Conservation (phyloP, 2,797 vertebrate species). For the Acanthopagrus latus region DNA sequence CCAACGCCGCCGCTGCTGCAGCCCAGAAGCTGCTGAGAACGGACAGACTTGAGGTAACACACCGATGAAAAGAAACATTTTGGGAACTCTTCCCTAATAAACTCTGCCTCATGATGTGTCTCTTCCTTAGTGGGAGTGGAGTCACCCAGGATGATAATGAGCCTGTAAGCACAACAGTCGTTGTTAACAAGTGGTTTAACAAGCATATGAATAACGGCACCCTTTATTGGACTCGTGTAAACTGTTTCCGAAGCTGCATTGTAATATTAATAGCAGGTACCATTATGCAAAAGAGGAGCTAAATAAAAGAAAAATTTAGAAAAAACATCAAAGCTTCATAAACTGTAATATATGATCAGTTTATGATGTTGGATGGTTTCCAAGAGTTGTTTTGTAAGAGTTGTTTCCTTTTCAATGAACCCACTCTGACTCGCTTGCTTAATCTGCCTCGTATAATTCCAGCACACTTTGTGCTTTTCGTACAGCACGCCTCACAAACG, state of each 20-base stretch:
- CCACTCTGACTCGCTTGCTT: neutral
- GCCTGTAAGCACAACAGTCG: constrained; percentile 44
- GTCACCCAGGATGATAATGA: constrained; percentile 32
- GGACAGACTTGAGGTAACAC: constrained; percentile 96
- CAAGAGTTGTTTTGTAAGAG: neutral
- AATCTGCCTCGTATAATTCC: constrained; percentile 16
- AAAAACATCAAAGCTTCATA: constrained; percentile 2
- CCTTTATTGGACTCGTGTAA: constrained; percentile 23
- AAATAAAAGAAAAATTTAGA: constrained; percentile 25
- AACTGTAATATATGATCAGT: constrained; percentile 12
- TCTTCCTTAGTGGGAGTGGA: constrained; percentile 15
- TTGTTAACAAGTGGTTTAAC: constrained; percentile 47
- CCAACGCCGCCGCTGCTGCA: constrained; percentile 89
- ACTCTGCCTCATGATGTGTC: constrained; percentile 2
- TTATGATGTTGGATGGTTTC: constrained; percentile 2
- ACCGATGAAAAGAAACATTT: neutral
- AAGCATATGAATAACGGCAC: constrained; percentile 11
- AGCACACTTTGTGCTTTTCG: constrained; percentile 26
- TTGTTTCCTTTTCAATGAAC: constrained; percentile 10
- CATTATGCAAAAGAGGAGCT: constrained; percentile 30
- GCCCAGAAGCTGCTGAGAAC: constrained; percentile 96
- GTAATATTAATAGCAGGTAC: constrained; percentile 7
- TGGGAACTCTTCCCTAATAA: constrained; percentile 1
- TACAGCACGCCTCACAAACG: neutral
- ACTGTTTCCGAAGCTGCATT: constrained; percentile 21